Evolutionary conservation across 2,888 invertebrate species (phyloP).

Genomic region (Volucella inanis): DNA sequence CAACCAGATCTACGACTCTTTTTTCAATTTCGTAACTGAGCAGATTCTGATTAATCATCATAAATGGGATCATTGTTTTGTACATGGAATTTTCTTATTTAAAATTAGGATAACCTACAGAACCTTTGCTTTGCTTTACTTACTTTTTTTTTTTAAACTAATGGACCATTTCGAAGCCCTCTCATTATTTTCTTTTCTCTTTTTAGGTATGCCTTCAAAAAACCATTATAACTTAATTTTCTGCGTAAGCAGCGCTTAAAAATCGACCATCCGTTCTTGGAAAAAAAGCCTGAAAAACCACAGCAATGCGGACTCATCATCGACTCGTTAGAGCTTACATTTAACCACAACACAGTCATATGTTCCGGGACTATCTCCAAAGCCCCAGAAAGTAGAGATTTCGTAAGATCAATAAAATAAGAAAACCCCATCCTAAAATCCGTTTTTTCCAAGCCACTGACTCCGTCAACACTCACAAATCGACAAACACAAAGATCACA

Average conservation of each 20-base stretch:
- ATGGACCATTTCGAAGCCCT: no score
- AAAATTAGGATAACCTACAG: no score
- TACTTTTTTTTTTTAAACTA: no score
- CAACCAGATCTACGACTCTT: no score
- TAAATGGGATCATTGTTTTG: no score
- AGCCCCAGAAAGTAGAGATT: constrained; percentile 2
- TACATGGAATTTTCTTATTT: no score
- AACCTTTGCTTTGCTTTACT: no score
- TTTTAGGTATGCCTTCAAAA: constrained; percentile 2
- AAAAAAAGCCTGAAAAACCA: not conserved
- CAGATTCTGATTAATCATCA: no score
- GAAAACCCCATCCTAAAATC: not conserved
- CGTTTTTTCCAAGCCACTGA: not conserved
- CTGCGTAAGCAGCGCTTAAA: not conserved
- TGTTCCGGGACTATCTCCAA: not conserved
- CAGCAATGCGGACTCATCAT: constrained; percentile 2
- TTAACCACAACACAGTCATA: not conserved
- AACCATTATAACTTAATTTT: not conserved
- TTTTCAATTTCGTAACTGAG: no score
- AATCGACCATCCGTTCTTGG: no score
- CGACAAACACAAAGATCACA: constrained; percentile 25
- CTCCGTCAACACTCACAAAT: constrained; percentile 11
- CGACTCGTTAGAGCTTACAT: not conserved
- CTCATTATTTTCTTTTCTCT: constrained; percentile 1
- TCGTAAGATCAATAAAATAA: constrained; percentile 1